Percentiles rank a stretch among this genome's conserved stretches.
These are phyloP conservation scores for Stratiomys singularior DNA, from an alignment of 2,888 invertebrate species.

Conservation along the genomic window DNA sequence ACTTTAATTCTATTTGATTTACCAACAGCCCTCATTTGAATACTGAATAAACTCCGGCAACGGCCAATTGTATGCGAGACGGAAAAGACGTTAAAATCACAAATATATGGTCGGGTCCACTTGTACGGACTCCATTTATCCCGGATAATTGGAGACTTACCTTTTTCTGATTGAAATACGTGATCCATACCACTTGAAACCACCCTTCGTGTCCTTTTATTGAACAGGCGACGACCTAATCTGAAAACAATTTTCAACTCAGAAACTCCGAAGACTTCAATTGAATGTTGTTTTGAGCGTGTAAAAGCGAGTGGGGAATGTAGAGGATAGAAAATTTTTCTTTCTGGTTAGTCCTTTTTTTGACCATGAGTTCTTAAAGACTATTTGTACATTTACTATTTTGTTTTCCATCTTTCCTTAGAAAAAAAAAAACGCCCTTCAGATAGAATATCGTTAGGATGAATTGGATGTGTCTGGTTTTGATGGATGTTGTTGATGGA, in stretches of 20 bases:
- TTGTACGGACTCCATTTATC: not conserved
- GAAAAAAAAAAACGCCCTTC: too few species aligned
- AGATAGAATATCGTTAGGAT: too few species aligned
- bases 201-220: not conserved
- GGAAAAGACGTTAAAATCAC: not conserved
- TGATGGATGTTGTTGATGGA: too few species aligned
- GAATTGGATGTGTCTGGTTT: too few species aligned
- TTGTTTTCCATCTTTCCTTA: too few species aligned
- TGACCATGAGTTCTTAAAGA: not conserved
- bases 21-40: not conserved
- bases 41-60: not conserved
- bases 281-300: not conserved
- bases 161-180: constrained; percentile 26
- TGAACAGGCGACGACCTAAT: not conserved
- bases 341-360: not conserved
- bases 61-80: not conserved
- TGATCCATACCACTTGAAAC: not conserved
- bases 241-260: not conserved
- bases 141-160: constrained; percentile 1
- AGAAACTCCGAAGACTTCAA: not conserved
- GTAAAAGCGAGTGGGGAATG: not conserved
- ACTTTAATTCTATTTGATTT: not conserved
- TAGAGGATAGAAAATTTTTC: not conserved
- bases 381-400: not conserved
- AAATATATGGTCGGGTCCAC: not conserved